Evolutionary conservation across 2,113 vertebrate genomes (phyloP).

Genomic region (Phalacrocorax pelagicus): DNA sequence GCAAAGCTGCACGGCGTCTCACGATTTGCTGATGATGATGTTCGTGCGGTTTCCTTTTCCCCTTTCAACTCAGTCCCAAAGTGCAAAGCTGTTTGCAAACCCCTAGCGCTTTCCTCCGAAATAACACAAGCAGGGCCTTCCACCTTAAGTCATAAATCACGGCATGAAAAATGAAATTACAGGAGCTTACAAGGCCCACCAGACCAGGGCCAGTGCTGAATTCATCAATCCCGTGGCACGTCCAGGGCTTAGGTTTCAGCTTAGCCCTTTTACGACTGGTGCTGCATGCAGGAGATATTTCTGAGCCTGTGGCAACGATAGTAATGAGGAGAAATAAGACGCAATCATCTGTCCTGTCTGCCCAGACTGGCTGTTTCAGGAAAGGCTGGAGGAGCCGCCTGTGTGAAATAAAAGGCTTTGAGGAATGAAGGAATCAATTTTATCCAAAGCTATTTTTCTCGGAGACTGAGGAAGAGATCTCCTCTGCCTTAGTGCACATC

Average conservation of each 20-base stretch:
- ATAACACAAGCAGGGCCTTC: neutral
- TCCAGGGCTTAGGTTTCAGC: neutral
- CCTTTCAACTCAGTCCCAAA: neutral
- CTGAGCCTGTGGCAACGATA: neutral
- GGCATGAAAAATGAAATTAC: neutral
- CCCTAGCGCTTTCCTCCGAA: neutral
- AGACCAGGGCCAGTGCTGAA: neutral
- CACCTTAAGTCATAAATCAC: neutral
- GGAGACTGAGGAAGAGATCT: neutral
- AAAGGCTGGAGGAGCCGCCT: neutral
- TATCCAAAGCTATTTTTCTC: neutral
- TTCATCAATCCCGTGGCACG: neutral
- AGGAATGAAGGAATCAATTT: neutral
- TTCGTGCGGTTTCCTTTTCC: neutral
- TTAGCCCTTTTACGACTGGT: neutral
- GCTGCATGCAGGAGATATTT: neutral
- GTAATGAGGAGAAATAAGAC: neutral
- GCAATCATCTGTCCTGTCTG: neutral
- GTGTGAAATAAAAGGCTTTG: neutral
- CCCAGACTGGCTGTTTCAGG: neutral
- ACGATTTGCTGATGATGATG: fast-evolving
- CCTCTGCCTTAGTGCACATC: neutral
- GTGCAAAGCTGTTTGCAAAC: neutral
- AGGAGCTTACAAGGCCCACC: neutral
- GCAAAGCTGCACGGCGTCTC: neutral